Conservation (phyloP, 2,888 invertebrate species). For the Taenaris catops region DNA sequence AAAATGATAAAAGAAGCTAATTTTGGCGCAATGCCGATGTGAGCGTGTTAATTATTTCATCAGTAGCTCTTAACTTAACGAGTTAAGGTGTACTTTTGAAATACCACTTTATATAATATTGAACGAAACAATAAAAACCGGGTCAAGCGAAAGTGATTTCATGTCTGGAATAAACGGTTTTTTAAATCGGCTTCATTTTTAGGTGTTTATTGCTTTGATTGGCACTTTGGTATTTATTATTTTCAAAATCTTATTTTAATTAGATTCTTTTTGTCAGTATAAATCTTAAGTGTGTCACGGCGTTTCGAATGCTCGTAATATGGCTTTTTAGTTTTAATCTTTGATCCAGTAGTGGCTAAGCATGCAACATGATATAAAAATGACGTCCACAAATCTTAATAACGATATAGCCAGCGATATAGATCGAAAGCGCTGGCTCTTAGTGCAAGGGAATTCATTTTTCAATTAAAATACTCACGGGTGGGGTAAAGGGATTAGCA, state of each 20-base stretch:
- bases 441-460: no score
- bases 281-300: no score
- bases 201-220: neutral
- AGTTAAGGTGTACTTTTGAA: slow-evolving; percentile 13
- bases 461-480: no score
- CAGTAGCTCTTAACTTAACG: slow-evolving; percentile 4
- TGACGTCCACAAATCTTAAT: no score
- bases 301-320: no score
- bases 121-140: slow-evolving; percentile 38
- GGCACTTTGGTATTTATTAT: no score
- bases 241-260: neutral
- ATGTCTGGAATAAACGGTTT: slow-evolving; percentile 32
- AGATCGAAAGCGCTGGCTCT: no score
- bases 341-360: no score
- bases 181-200: slow-evolving; percentile 19
- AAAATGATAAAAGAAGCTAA: slow-evolving; percentile 13
- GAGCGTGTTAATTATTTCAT: neutral
- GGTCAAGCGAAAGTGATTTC: slow-evolving; percentile 50
- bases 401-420: no score
- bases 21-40: slow-evolving; percentile 23
- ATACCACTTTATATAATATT: slow-evolving; percentile 28
- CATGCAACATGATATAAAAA: no score
- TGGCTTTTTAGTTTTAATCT: no score
- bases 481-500: no score
- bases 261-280: neutral